Base-by-base conservation (phyloP, 2,797 vertebrate species). In the Anguilla pacifica region DNA sequence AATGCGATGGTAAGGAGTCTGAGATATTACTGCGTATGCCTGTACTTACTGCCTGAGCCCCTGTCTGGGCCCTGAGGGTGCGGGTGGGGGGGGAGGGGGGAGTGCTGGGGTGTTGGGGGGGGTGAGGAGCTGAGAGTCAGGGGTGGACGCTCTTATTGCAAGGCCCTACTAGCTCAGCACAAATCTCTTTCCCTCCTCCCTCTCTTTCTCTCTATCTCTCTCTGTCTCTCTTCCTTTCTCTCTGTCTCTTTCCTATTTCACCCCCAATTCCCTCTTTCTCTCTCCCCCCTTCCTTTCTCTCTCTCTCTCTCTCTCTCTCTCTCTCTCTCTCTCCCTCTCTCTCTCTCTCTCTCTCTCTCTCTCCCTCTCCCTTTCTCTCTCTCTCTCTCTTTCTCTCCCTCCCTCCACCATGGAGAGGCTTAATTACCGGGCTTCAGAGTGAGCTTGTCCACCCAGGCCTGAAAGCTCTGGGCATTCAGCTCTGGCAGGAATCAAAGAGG, bases 361-460 rank as follows among this genome's bases (percentile, higher is more conserved):
- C n/a, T n/a, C n/a, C n/a, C n/a, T n/a, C n/a, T n/a, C n/a, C n/a
- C n/a, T n/a, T n/a, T n/a, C n/a, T n/a, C n/a, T n/a, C n/a, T n/a
- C n/a, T n/a, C n/a, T n/a, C n/a, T n/a, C n/a, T n/a, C n/a, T n/a
- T n/a, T n/a, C n/a, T n/a, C 70, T 25, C 3, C 6, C 11, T 28
- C 28, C 7, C 13, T 0, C 70, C 70, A 31, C n/a, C 70, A 11
- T 2, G 28, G 70, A 51, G 17, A 83, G 53, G 51, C 28, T 13
- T 61, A 61, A 46, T 85, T 72, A 85, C 61, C 59, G 6, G 64
- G 39, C 85, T 72, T 49, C 85, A 85, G 67, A 70, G 31, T 5
- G 19, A n/a, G 39, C 51, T 70, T 72, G 85, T 86, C 85, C n/a
- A 51, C 25, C 35, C 22, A 28, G 46, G 43, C 43, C 64, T 49